Base-by-base conservation (phyloP, 1,140 invertebrate genomes). In the Nylanderia fulva region DNA sequence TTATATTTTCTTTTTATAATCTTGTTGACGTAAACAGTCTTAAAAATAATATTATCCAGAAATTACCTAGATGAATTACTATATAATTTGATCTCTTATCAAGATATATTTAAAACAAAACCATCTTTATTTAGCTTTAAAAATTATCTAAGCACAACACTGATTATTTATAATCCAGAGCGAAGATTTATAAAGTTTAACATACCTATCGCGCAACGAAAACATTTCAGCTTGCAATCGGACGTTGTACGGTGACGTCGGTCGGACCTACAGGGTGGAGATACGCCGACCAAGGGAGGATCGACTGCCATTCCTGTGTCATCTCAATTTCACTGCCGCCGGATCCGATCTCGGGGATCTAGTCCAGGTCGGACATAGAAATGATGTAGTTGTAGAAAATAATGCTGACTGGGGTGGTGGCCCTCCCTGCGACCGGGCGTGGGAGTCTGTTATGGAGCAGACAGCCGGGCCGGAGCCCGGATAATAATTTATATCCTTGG, bases 161-260 rank as follows among this genome's bases (percentile, higher is more conserved):
- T n/a, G n/a, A 36, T 76, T 61, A 76, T 76, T 63, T 54, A 39
- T 27, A 61, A 75, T 36, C n/a, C 15, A 29, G 1, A 58, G 24
- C 21, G 21, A 33, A n/a, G n/a, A n/a, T n/a, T n/a, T n/a, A n/a
- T n/a, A n/a, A n/a, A n/a, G n/a, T n/a, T n/a, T n/a, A n/a, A n/a
- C n/a, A n/a, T n/a, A n/a, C n/a, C n/a, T n/a, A 48, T 80, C 11
- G 36, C 66, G 18, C 27, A 8, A 33, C 33, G 13, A 15, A 71
- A 69, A 72, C 66, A 74, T 95, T 96, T 64, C 96, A 98, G 97
- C 97, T 48, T 98, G 97, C 95, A 98, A 98, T 94, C 95, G 97
- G 88, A 98, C 97, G 15, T 97, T 98, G 92, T 97, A 96, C 94
- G 97, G 97, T 1, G 96, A 97, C 90, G 96, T 97, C 21, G 97